A percentile compares a stretch with the other conserved stretches of the same genome.
These are phyloP conservation scores for Temnothorax unifasciatus DNA, from an alignment of 2,888 invertebrate genomes.

Conservation along the genomic window DNA sequence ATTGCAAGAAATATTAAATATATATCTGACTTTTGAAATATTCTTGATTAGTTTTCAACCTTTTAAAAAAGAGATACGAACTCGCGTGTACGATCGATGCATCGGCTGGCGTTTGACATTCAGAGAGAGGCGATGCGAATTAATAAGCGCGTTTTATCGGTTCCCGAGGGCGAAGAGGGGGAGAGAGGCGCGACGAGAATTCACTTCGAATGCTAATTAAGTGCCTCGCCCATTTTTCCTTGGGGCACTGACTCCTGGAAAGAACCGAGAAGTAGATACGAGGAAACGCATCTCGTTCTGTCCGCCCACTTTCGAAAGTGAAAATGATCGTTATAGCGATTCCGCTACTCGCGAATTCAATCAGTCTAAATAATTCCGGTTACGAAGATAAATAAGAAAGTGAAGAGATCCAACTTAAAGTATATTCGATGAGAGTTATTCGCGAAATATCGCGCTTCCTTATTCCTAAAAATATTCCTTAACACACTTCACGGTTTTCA, in stretches of 20 bases:
- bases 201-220: conserved; percentile 80
- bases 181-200: conserved; percentile 75
- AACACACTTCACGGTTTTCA: neutral
- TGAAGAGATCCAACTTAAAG: neutral
- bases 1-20: neutral
- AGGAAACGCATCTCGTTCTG: conserved; percentile 35
- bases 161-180: conserved; percentile 47
- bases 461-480: neutral
- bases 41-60: neutral
- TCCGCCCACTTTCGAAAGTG: conserved; percentile 73
- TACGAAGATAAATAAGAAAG: neutral
- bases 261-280: conserved; percentile 15
- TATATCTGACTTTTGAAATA: neutral
- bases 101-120: conserved; percentile 30
- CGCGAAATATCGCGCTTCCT: neutral
- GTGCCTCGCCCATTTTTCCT: conserved; percentile 69
- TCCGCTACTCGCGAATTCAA: conserved; percentile 6
- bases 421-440: neutral
- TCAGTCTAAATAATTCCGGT: neutral
- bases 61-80: neutral
- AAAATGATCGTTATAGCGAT: conserved; percentile 64
- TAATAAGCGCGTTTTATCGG: conserved; percentile 44
- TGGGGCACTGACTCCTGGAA: conserved; percentile 74
- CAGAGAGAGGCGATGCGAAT: conserved; percentile 34
- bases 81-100: neutral